Conservation (phyloP, 1,140 invertebrate species). For the Drosophila nebulosa region DNA sequence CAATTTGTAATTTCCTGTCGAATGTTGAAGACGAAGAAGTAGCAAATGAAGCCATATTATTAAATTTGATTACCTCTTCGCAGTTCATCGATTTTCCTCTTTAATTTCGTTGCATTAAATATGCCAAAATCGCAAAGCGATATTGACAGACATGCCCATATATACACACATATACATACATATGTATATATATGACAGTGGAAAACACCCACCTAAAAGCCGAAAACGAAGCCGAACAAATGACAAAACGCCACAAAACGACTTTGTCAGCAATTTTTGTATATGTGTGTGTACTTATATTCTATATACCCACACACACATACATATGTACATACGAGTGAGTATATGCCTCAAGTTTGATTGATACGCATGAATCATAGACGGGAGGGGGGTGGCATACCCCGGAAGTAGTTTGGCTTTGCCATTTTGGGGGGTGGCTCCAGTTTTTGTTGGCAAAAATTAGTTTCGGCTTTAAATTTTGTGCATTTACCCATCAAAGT, state of each 20-base stretch:
- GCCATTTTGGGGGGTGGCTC: neutral
- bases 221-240: slow-evolving; percentile 40
- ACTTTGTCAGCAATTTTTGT: slow-evolving; percentile 27
- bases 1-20: slow-evolving; percentile 8
- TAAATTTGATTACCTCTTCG: slow-evolving; percentile 17
- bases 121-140: slow-evolving; percentile 33
- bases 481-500: too few relatives aligned
- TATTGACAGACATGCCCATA: too few relatives aligned
- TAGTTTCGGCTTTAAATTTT: too few relatives aligned
- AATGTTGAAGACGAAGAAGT: neutral
- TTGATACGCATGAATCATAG: slow-evolving; percentile 70
- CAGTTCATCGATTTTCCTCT: slow-evolving; percentile 52
- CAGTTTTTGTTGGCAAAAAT: neutral
- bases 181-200: neutral
- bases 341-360: slow-evolving; percentile 45
- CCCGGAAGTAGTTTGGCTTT: neutral
- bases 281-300: neutral
- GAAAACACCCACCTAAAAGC: slow-evolving; percentile 8
- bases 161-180: slow-evolving; percentile 3
- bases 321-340: neutral
- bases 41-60: slow-evolving; percentile 24
- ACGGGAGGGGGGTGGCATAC: neutral
- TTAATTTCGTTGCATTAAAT: slow-evolving; percentile 45
- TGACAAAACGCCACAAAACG: slow-evolving; percentile 36
- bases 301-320: neutral